These are phyloP conservation scores for Habropoda laboriosa DNA, from an alignment of 1,140 invertebrate species.

Conservation along the genomic window DNA sequence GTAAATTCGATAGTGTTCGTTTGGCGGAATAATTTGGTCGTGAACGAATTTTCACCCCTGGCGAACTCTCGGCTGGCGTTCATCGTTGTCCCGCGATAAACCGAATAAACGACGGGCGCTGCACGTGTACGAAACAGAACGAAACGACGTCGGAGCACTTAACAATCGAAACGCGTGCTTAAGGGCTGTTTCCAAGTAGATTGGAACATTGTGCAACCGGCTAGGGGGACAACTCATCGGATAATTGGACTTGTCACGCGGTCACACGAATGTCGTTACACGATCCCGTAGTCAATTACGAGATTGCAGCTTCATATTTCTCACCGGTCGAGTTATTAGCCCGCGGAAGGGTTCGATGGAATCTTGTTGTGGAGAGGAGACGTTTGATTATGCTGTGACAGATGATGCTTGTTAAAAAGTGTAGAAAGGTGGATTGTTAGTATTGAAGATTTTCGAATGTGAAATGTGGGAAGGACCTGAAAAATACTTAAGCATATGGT, in stretches of 20 bases:
- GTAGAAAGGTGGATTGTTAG: too few species aligned
- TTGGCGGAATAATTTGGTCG: conserved; percentile 11
- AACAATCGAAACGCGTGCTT: conserved; percentile 46
- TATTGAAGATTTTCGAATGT: too few species aligned
- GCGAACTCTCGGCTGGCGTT: background rate
- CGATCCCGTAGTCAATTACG: conserved; percentile 45
- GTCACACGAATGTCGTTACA: conserved; percentile 47
- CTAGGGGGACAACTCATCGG: conserved; percentile 34
- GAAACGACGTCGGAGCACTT: conserved; percentile 21
- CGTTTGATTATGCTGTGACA: too few species aligned
- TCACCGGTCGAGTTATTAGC: conserved; percentile 9
- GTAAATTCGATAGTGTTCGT: background rate
- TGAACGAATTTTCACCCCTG: background rate
- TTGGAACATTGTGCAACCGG: conserved; percentile 61
- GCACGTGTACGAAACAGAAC: conserved; percentile 21
- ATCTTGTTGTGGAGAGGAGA: background rate
- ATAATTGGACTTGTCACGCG: conserved; percentile 62
- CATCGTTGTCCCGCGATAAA: conserved; percentile 3
- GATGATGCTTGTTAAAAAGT: too few species aligned
- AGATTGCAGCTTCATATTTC: conserved; percentile 36
- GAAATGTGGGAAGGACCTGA: too few species aligned
- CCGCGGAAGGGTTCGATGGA: background rate
- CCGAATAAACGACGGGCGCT: background rate
- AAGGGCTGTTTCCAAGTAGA: conserved; percentile 52
- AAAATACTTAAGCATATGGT: too few species aligned